phyloP scores from a whole-genome alignment of 2,888 invertebrate genomes.

The Protodeltote pygarga region DNA sequence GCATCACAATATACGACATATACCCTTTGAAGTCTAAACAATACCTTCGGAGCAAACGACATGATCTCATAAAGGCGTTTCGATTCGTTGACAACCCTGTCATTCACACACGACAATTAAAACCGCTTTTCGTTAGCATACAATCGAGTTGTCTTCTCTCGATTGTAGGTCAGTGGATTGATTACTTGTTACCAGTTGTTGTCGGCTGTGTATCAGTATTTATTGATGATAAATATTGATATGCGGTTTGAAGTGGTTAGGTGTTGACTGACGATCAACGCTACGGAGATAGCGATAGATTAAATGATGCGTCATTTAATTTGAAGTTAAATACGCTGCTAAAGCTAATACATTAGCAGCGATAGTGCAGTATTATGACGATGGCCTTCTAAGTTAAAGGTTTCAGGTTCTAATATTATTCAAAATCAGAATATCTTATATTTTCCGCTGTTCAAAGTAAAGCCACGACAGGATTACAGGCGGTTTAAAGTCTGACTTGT shows the following conservation, averaged over 20 bases:
- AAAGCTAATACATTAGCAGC: too few species aligned
- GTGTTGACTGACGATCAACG: conserved; percentile 6
- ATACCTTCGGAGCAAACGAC: background rate
- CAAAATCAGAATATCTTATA: background rate
- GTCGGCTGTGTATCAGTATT: conserved; percentile 24
- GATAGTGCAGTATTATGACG: too few species aligned
- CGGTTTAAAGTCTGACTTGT: too few species aligned
- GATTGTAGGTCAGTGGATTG: conserved; percentile 69
- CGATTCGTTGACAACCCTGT: conserved; percentile 33
- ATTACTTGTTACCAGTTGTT: conserved; percentile 54
- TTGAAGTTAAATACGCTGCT: too few species aligned
- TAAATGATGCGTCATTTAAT: background rate
- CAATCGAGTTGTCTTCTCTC: conserved; percentile 64
- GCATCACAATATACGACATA: too few species aligned
- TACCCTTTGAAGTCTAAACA: conserved; percentile 15
- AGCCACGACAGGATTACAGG: too few species aligned
- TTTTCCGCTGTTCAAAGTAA: background rate
- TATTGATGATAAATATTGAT: conserved; percentile 27
- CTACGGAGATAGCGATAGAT: conserved; percentile 10
- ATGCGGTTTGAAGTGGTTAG: conserved; percentile 11
- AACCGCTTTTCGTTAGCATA: conserved; percentile 67
- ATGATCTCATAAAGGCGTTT: conserved; percentile 13
- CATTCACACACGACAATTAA: conserved; percentile 62
- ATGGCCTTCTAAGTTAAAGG: too few species aligned
- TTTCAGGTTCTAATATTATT: too few species aligned